Conservation (phyloP, 2,888 invertebrate species). For the Apoderus coryli region DNA sequence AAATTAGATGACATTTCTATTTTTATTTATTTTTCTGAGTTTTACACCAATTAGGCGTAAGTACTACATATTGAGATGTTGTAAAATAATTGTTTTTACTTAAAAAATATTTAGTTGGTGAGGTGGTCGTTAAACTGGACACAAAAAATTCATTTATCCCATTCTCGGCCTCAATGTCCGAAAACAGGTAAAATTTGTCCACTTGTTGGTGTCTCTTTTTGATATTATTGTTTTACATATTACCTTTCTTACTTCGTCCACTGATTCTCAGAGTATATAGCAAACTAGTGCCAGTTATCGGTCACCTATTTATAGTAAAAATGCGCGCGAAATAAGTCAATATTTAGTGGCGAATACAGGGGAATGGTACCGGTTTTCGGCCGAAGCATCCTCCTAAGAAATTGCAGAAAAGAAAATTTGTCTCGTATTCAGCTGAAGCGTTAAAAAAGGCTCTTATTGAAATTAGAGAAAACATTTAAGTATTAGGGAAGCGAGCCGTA, state of each 20-base stretch:
- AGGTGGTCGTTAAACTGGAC: conserved; percentile 2
- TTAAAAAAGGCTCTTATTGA: conserved; percentile 1
- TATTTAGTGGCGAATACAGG: not conserved
- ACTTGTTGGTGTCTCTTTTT: not conserved
- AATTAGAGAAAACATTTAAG: conserved; percentile 2
- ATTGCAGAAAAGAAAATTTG: not conserved
- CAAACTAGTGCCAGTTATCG: not conserved
- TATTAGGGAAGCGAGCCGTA: conserved; percentile 6
- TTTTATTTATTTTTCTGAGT: no score
- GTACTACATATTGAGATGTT: not conserved
- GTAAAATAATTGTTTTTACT: not conserved
- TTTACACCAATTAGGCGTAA: no score
- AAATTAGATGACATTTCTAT: no score
- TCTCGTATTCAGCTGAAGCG: not conserved
- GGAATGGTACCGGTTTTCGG: not conserved
- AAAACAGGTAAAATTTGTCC: not conserved
- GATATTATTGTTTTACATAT: not conserved
- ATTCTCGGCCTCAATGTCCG: not conserved
- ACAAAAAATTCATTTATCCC: not conserved
- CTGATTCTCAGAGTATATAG: not conserved
- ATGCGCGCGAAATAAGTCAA: not conserved
- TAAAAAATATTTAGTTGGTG: not conserved
- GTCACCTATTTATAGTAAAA: not conserved
- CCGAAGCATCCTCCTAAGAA: conserved; percentile 1
- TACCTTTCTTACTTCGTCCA: conserved; percentile 1